Evolutionary conservation across 2,113 vertebrate genomes (phyloP), one percentile per base, ranked within the genome.

Genomic region (Cynocephalus volans): DNA sequence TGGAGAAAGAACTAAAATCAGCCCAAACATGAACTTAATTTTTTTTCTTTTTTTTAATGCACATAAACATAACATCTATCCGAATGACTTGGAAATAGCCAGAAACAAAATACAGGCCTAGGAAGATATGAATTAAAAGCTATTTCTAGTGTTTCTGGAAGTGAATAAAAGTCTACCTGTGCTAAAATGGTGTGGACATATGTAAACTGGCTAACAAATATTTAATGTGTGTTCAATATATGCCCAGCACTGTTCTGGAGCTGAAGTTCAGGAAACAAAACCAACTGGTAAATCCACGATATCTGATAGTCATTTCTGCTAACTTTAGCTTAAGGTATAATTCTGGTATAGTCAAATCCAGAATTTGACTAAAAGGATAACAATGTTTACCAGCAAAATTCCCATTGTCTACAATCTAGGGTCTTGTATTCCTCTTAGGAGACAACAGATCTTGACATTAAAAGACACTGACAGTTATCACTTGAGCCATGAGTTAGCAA

Each of bases 351-450:
- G 41, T 41, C 41, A 41, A 41, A 41, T 69, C 52, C 14, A 48
- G 41, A 87, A 87, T 50, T 81, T 26, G 58, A 97, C 9, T 62
- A 28, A 72, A 75, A 97, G 31, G 72, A 64, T 65, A 73, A 69
- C 21, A 86, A 21, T 12, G 1, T 70, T 96, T 33, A 17, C 92
- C 62, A 93, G 64, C 48, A 86, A 90, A 94, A 90, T 50, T 48
- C 64, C n/a, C n/a, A 65, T 2, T 52, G 19, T 84, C 69, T 90
- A 58, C n/a, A 83, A 60, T 23, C 15, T 83, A 94, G 26, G 33
- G 11, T 62, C 77, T 93, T 65, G 23, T n/a, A 76, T 33, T 92
- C 14, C 1, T 36, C 54, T 65, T 62, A 41, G 41, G 36, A 80
- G 18, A 60, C 45, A 77, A 58, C 28, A 69, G 24, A 31, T 73